These are phyloP conservation scores for Zootermopsis nevadensis DNA, from an alignment of 2,888 invertebrate species.

Conservation along the genomic window DNA sequence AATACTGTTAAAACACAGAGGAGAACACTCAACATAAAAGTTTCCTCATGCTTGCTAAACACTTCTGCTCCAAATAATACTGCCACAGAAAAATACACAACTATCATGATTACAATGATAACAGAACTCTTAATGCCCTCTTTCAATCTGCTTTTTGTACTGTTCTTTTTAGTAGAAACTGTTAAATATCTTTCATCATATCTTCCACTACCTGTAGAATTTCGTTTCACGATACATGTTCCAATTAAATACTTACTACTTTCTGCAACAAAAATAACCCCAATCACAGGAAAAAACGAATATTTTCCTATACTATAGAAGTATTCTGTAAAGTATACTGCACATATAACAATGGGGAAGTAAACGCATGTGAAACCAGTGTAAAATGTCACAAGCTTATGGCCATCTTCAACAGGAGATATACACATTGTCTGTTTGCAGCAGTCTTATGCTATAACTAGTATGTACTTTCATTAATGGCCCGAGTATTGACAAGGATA, in stretches of 20 bases:
- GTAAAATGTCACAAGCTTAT: constrained; percentile 61
- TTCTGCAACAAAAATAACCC: constrained; percentile 65
- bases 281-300: constrained; percentile 61
- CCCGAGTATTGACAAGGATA: too few species aligned
- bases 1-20: constrained; percentile 72
- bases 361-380: constrained; percentile 73
- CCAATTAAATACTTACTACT: constrained; percentile 64
- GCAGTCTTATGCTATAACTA: neutral
- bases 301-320: constrained; percentile 72
- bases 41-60: constrained; percentile 73
- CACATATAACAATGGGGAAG: constrained; percentile 67
- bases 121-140: constrained; percentile 67
- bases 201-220: constrained; percentile 28
- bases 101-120: constrained; percentile 64
- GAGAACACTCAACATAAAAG: constrained; percentile 73
- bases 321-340: constrained; percentile 54
- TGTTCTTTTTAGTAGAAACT: constrained; percentile 11
- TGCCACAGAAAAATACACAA: constrained; percentile 70
- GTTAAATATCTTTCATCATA: constrained; percentile 30
- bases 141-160: constrained; percentile 59
- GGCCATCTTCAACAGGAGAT: neutral
- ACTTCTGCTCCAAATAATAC: constrained; percentile 78
- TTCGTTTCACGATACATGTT: constrained; percentile 26
- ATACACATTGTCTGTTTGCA: neutral
- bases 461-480: neutral